phyloP scores from a whole-genome alignment of 2,888 invertebrate genomes.

The Thelaira solivaga region DNA sequence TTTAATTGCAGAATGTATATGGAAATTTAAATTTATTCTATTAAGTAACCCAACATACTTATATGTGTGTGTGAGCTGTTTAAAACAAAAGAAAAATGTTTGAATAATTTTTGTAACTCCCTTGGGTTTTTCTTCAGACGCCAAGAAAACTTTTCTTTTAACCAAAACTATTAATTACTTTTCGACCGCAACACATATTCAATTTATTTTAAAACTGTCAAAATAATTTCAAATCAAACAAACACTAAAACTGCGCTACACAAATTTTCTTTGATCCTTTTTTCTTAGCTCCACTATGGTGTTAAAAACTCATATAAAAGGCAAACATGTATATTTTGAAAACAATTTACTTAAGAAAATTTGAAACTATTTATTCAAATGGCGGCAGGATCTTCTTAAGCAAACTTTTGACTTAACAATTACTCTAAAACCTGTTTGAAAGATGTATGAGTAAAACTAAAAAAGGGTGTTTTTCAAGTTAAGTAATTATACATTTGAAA shows the following conservation, averaged over 20 bases:
- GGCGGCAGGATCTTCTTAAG: background rate
- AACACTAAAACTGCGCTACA: slow-evolving; percentile 47
- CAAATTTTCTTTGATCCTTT: slow-evolving; percentile 56
- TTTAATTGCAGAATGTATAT: no score
- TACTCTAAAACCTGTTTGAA: slow-evolving; percentile 37
- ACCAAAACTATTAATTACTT: slow-evolving; percentile 65
- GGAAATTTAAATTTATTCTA: no score
- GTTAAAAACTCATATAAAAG: background rate
- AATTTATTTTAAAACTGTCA: slow-evolving; percentile 65
- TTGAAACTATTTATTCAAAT: slow-evolving; percentile 29
- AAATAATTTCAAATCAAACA: slow-evolving; percentile 62
- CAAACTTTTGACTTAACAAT: slow-evolving; percentile 50
- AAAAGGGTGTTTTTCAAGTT: slow-evolving; percentile 33
- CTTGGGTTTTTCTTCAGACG: slow-evolving; percentile 16
- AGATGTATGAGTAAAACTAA: slow-evolving; percentile 7
- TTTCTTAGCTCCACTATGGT: background rate
- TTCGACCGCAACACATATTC: slow-evolving; percentile 65
- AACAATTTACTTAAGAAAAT: slow-evolving; percentile 56
- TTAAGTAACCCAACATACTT: background rate
- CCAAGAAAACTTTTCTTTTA: slow-evolving; percentile 46
- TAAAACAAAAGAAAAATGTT: no score
- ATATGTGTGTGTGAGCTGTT: background rate
- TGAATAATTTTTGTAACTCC: slow-evolving; percentile 20
- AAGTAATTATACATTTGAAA: slow-evolving; percentile 49
- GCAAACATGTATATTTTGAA: slow-evolving; percentile 57